Conservation (phyloP, 2,888 invertebrate species). For the Pasiphila rectangulata region DNA sequence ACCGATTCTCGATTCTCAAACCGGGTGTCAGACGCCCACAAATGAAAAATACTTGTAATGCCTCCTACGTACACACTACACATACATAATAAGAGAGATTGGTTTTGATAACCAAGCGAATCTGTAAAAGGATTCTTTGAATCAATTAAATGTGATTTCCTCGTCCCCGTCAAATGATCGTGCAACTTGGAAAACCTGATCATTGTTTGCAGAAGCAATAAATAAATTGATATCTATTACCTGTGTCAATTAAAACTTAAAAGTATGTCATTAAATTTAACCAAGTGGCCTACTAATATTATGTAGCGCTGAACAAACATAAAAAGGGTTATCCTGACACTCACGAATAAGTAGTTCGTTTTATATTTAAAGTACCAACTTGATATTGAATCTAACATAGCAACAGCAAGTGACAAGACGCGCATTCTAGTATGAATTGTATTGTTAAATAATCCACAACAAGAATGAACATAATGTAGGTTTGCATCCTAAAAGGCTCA, state of each 20-base stretch:
- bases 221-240: background rate
- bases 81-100: background rate
- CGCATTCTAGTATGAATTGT: background rate
- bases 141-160: constrained; percentile 7
- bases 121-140: background rate
- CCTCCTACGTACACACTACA: background rate
- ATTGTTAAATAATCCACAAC: background rate
- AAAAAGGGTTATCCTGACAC: too few species aligned
- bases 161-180: constrained; percentile 2
- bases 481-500: background rate
- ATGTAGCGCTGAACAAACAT: too few species aligned
- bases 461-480: background rate
- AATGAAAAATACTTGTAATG: constrained; percentile 1
- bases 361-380: too few species aligned
- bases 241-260: too few species aligned
- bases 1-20: constrained; percentile 11
- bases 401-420: background rate
- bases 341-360: too few species aligned
- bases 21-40: constrained; percentile 4
- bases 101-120: background rate
- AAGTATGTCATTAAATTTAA: too few species aligned
- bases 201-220: background rate
- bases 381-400: background rate
- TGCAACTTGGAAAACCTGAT: constrained; percentile 7
- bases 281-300: too few species aligned